Conservation (phyloP, 2,113 vertebrate genomes). For the Hyperopisus bebe region DNA sequence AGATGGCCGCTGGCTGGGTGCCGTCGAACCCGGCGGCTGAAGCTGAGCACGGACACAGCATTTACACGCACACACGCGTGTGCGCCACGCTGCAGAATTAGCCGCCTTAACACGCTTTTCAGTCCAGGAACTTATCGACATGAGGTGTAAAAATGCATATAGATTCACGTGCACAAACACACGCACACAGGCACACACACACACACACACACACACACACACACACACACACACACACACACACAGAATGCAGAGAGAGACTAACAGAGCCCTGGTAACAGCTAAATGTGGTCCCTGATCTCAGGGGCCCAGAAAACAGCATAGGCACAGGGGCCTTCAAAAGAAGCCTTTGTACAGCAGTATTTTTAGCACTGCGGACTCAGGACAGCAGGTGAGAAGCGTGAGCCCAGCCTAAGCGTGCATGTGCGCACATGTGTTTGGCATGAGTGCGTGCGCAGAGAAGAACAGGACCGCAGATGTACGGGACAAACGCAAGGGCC, state of each 20-base stretch:
- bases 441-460: background rate
- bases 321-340: background rate
- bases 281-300: background rate
- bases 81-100: background rate
- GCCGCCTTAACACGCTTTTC: background rate
- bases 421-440: background rate
- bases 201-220: background rate
- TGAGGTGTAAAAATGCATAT: background rate
- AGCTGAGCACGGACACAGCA: background rate
- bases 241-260: background rate
- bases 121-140: background rate
- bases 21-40: slow-evolving; percentile 9
- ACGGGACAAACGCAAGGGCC: background rate
- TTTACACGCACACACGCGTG: background rate
- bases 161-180: background rate
- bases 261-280: background rate
- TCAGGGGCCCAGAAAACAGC: background rate
- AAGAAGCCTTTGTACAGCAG: background rate
- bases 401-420: background rate
- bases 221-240: background rate
- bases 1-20: slow-evolving; percentile 10
- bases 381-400: background rate
- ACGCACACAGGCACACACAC: background rate
- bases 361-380: slow-evolving; percentile 1
- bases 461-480: background rate